Evolutionary conservation across 2,888 invertebrate species (phyloP), one percentile per base, ranked within the genome.

Genomic region (Thysanoteuthis rhombus): DNA sequence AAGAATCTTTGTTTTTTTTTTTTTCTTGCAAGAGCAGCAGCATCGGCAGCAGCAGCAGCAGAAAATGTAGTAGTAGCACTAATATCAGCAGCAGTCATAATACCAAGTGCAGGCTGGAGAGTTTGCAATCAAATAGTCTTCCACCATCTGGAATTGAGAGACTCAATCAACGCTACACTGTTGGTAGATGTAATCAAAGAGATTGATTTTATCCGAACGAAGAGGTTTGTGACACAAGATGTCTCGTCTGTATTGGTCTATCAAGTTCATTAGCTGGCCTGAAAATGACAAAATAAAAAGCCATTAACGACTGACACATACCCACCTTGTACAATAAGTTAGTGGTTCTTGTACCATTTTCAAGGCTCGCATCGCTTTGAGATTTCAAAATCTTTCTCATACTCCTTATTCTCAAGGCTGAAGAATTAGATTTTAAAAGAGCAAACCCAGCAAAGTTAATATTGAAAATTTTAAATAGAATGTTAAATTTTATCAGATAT

Each of bases 131-230:
- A 75, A 16, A n/a, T 16, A 2, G 36, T 75, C 12, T n/a, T n/a
- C 16, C 19, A n/a, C 12, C n/a, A 75, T 75, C 36, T 75, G 3
- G n/a, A 75, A n/a, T 75, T 8, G 16, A 32, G 8, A 75, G 6
- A n/a, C n/a, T 91, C n/a, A 91, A 32, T 91, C 91, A 5, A 19
- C 45, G 8, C n/a, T 92, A 92, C 42, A 92, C 32, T 92, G 92
- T 40, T 42, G 92, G 92, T 92, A 92, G 32, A 96, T 95, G 94
- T 95, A 95, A 36, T 95, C 95, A 93, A 94, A 95, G 90, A 96
- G 94, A 47, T 93, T 94, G n/a, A 94, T 93, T 93, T 32, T 94
- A 94, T 42, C 93, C 94, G 22, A 92, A 90, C 36, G 93, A 92
- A 40, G 42, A 90, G 19, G n/a, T 36, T 58, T 89, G 19, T 94